A percentile compares a stretch with the other conserved stretches of the same genome.
Evolutionary conservation across 2,888 invertebrate species (phyloP).

Genomic region (Smittia sp.): DNA sequence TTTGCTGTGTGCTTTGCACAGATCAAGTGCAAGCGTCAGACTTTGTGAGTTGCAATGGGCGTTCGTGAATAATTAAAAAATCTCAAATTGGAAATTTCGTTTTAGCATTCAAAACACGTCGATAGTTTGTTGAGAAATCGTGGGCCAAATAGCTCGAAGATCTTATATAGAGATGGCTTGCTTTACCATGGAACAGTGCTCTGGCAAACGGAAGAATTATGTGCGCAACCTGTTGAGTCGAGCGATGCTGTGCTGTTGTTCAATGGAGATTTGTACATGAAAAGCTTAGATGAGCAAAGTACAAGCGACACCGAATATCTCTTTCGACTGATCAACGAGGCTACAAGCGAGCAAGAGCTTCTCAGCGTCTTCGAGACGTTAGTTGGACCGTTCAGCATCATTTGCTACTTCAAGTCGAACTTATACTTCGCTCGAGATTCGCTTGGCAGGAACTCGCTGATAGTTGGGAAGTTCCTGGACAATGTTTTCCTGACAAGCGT

Average conservation of each 20-base stretch:
- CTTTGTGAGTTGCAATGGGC: slow-evolving; percentile 17
- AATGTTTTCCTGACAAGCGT: slow-evolving; percentile 43
- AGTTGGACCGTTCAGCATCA: slow-evolving; percentile 80
- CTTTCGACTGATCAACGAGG: slow-evolving; percentile 50
- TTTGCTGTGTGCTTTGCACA: slow-evolving; percentile 40
- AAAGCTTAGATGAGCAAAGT: slow-evolving; percentile 50
- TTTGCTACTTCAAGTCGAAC: slow-evolving; percentile 60
- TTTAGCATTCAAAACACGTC: slow-evolving; percentile 33
- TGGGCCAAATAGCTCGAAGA: slow-evolving; percentile 45
- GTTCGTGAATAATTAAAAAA: neutral
- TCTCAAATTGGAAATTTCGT: neutral
- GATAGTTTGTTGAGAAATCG: slow-evolving; percentile 44
- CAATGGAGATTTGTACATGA: slow-evolving; percentile 84
- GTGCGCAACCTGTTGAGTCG: slow-evolving; percentile 66
- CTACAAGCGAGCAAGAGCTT: slow-evolving; percentile 47
- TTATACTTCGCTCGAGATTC: slow-evolving; percentile 83
- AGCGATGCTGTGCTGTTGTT: slow-evolving; percentile 64
- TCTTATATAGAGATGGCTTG: slow-evolving; percentile 40
- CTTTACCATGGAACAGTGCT: slow-evolving; percentile 62
- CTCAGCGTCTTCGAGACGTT: slow-evolving; percentile 57
- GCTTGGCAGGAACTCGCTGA: slow-evolving; percentile 80
- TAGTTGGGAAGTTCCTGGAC: slow-evolving; percentile 58
- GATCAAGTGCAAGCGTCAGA: neutral
- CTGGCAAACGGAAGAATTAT: slow-evolving; percentile 77
- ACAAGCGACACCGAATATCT: slow-evolving; percentile 59